These are phyloP conservation scores for Sisyra terminalis DNA, from an alignment of 2,888 invertebrate species.

Conservation along the genomic window DNA sequence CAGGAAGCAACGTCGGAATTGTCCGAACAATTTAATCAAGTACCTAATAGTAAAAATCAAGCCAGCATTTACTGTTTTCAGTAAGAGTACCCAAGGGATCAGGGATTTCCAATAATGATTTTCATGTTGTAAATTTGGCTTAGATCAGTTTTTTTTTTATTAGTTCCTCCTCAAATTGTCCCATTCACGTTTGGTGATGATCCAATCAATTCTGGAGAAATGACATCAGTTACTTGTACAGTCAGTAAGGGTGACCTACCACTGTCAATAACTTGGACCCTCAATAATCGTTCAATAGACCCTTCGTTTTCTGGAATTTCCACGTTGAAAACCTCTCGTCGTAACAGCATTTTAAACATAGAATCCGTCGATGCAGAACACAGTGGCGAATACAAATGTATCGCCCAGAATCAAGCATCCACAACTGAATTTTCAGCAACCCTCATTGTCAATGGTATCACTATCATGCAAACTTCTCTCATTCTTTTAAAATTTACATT, in stretches of 20 bases:
- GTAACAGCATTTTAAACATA: slow-evolving; percentile 40
- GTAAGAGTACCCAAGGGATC: too few relatives aligned
- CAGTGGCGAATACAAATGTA: slow-evolving; percentile 46
- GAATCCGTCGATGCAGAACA: slow-evolving; percentile 41
- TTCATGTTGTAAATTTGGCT: too few relatives aligned
- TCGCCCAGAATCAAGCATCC: slow-evolving; percentile 44
- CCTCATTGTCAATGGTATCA: slow-evolving; percentile 45
- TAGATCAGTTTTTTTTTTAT: background rate
- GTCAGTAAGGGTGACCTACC: slow-evolving; percentile 53
- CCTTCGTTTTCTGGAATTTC: slow-evolving; percentile 19
- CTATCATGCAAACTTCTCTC: background rate
- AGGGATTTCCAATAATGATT: too few relatives aligned
- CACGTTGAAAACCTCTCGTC: slow-evolving; percentile 26
- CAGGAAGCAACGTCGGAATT: too few relatives aligned
- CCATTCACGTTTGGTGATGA: slow-evolving; percentile 40
- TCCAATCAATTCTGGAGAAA: slow-evolving; percentile 44
- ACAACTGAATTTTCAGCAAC: slow-evolving; percentile 41
- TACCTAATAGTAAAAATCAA: too few relatives aligned
- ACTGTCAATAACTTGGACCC: slow-evolving; percentile 57
- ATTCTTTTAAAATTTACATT: background rate
- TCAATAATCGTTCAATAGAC: slow-evolving; percentile 43
- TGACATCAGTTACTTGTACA: slow-evolving; percentile 42
- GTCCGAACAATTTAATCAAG: too few relatives aligned
- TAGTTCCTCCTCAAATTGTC: slow-evolving; percentile 31
- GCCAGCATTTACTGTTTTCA: too few relatives aligned